Evolutionary conservation across 1,140 invertebrate genomes (phyloP).

Genomic region (Pseudomyrmex flavicornis): DNA sequence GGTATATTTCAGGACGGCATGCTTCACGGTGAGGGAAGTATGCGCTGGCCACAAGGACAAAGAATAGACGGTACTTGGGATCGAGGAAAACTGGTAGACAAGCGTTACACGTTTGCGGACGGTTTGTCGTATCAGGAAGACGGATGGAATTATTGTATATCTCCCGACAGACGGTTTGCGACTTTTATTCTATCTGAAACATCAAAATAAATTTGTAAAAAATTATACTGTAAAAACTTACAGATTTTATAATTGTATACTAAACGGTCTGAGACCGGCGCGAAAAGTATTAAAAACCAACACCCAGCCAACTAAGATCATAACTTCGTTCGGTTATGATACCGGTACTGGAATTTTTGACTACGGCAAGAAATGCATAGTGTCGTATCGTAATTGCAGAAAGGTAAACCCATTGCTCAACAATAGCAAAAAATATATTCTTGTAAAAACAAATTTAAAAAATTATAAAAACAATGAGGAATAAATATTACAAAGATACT

Average conservation of each 20-base stretch:
- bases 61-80: slow-evolving; percentile 84
- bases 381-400: slow-evolving; percentile 74
- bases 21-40: slow-evolving; percentile 85
- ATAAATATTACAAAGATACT: slow-evolving; percentile 45
- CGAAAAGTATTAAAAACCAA: slow-evolving; percentile 81
- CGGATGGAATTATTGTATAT: slow-evolving; percentile 82
- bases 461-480: no score
- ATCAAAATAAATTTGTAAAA: not conserved
- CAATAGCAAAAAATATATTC: not conserved
- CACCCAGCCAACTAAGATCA: slow-evolving; percentile 75
- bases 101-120: slow-evolving; percentile 82
- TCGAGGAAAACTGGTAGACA: slow-evolving; percentile 79
- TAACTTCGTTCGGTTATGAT: slow-evolving; percentile 84
- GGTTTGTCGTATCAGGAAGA: slow-evolving; percentile 74
- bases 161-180: slow-evolving; percentile 84
- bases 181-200: not conserved
- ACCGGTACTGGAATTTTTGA: slow-evolving; percentile 85
- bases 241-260: slow-evolving; percentile 63
- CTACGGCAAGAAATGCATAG: slow-evolving; percentile 81
- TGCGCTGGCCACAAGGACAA: slow-evolving; percentile 83
- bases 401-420: slow-evolving; percentile 61
- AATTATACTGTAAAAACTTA: not conserved
- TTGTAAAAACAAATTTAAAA: not conserved
- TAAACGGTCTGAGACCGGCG: slow-evolving; percentile 81
- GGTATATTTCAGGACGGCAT: slow-evolving; percentile 86